phyloP scores from a whole-genome alignment of 1,140 invertebrate species.

The Nebria ingens region DNA sequence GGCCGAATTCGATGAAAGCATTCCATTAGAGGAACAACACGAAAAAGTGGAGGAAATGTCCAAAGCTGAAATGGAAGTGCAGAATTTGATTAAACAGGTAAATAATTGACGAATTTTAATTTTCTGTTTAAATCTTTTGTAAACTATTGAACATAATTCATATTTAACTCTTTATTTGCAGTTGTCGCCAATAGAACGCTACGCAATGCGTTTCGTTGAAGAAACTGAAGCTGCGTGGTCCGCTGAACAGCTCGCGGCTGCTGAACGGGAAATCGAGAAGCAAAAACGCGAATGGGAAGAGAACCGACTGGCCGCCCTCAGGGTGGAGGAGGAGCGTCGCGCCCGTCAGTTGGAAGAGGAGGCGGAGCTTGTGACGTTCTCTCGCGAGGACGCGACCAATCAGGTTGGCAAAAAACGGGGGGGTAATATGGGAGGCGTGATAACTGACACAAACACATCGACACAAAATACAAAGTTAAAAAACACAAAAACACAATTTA shows the following conservation, averaged over 20 bases:
- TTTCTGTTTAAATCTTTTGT: constrained; percentile 8
- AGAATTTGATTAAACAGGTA: constrained; percentile 74
- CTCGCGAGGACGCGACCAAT: constrained; percentile 61
- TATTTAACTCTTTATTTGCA: constrained; percentile 33
- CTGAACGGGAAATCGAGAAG: constrained; percentile 82
- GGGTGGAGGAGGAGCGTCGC: constrained; percentile 61
- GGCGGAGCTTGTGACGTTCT: constrained; percentile 56
- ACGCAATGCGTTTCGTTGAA: constrained; percentile 89
- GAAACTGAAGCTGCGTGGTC: constrained; percentile 73
- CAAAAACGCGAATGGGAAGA: constrained; percentile 92
- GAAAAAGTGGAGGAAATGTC: constrained; percentile 54
- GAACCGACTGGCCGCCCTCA: constrained; percentile 60
- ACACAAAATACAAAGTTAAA: constrained; percentile 1
- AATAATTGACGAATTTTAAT: neutral
- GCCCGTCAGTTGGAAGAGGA: constrained; percentile 48
- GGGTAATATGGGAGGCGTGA: constrained; percentile 6
- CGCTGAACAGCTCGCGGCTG: constrained; percentile 73
- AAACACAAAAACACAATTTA: constrained; percentile 1
- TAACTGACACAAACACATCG: constrained; percentile 14
- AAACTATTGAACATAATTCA: neutral
- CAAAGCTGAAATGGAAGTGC: constrained; percentile 75
- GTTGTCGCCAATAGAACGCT: constrained; percentile 85
- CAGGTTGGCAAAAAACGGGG: constrained; percentile 56
- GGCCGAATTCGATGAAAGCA: constrained; percentile 93
- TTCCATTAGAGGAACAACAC: constrained; percentile 75